These are phyloP conservation scores for Malurus alboscapulatus DNA, from an alignment of 2,113 vertebrate species.

Conservation along the genomic window DNA sequence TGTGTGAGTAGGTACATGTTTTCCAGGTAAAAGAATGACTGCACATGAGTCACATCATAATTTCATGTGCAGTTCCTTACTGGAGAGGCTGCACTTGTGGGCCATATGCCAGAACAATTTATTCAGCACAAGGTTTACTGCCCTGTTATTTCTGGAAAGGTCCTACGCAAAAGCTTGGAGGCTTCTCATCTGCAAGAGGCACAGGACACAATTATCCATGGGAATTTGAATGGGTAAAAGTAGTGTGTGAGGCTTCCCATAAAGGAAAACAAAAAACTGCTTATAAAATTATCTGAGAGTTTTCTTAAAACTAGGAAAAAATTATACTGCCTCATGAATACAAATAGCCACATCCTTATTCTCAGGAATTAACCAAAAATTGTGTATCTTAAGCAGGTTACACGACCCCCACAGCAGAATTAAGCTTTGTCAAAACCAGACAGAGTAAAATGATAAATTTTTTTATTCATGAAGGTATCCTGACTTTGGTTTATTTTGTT, in stretches of 20 bases:
- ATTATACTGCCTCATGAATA: neutral
- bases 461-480: neutral
- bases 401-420: neutral
- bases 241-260: neutral
- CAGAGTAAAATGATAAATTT: neutral
- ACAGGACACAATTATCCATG: neutral
- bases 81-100: neutral
- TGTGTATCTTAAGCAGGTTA: neutral
- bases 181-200: neutral
- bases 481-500: neutral
- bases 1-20: neutral
- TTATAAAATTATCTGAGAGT: neutral
- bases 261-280: neutral
- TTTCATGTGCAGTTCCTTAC: neutral
- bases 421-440: neutral
- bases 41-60: neutral
- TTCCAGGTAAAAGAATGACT: neutral
- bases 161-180: neutral
- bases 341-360: neutral
- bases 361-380: neutral
- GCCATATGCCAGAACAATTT: neutral
- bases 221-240: neutral
- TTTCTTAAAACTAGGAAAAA: neutral
- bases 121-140: neutral
- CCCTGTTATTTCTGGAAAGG: neutral